phyloP scores from a whole-genome alignment of 1,140 invertebrate genomes.

The Pseudomyrmex sp. region DNA sequence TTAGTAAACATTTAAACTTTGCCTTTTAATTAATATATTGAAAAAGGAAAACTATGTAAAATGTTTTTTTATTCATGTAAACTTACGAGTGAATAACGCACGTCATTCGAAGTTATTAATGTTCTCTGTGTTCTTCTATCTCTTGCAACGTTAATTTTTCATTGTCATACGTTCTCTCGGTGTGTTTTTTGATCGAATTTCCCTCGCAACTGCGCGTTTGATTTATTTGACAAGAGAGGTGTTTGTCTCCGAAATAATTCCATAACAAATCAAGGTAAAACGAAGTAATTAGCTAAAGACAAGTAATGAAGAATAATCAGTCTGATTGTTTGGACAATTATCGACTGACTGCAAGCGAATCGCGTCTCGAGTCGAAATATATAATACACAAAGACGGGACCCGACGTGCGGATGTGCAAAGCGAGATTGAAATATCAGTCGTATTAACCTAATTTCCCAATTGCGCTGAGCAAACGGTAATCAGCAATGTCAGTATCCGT shows the following conservation, averaged over 20 bases:
- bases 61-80: too few relatives aligned
- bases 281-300: conserved; percentile 58
- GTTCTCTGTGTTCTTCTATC: too few relatives aligned
- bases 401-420: conserved; percentile 12
- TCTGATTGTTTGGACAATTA: conserved; percentile 57
- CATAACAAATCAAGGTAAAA: conserved; percentile 31
- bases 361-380: conserved; percentile 22
- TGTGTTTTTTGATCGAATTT: conserved; percentile 18
- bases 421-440: conserved; percentile 54
- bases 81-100: neutral
- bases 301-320: conserved; percentile 56
- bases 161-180: neutral
- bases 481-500: conserved; percentile 27
- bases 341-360: conserved; percentile 57
- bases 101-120: neutral
- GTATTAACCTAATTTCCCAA: conserved; percentile 57
- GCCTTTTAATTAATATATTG: neutral
- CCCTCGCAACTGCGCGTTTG: conserved; percentile 41
- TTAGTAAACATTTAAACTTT: neutral
- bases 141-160: conserved; percentile 3
- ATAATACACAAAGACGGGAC: neutral
- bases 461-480: conserved; percentile 39
- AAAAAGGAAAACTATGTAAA: conserved; percentile 1
- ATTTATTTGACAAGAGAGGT: conserved; percentile 39
- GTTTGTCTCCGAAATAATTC: conserved; percentile 27